Evolutionary conservation across 2,888 invertebrate species (phyloP).

Genomic region (Flabesymbios commensalis): DNA sequence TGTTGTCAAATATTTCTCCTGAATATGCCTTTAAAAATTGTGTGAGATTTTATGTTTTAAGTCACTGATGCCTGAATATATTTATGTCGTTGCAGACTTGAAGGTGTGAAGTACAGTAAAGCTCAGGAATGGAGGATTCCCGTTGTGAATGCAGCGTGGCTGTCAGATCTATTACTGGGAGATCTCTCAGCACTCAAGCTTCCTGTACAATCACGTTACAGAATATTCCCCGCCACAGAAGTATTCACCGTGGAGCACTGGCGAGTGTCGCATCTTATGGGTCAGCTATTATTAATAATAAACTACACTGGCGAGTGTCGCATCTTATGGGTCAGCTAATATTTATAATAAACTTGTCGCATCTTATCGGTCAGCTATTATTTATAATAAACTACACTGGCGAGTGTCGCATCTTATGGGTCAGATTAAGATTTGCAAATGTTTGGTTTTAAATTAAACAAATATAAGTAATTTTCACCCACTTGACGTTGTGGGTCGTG

Average conservation of each 20-base stretch:
- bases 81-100: constrained; percentile 62
- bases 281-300: constrained; percentile 71
- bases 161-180: constrained; percentile 89
- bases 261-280: constrained; percentile 82
- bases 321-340: not conserved
- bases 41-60: too few species aligned
- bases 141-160: constrained; percentile 90
- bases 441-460: too few species aligned
- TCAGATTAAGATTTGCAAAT: too few species aligned
- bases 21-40: too few species aligned
- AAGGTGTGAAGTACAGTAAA: constrained; percentile 84
- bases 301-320: not conserved
- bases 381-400: not conserved
- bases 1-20: too few species aligned
- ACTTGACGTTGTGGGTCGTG: too few species aligned
- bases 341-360: not conserved
- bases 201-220: constrained; percentile 69
- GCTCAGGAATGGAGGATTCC: constrained; percentile 92
- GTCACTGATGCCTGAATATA: too few species aligned
- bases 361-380: not conserved
- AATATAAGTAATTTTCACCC: too few species aligned
- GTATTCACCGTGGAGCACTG: constrained; percentile 66
- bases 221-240: constrained; percentile 76
- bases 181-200: constrained; percentile 74
- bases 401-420: not conserved